phyloP scores from a whole-genome alignment of 2,888 invertebrate species.

The Phytoseiulus persimilis region DNA sequence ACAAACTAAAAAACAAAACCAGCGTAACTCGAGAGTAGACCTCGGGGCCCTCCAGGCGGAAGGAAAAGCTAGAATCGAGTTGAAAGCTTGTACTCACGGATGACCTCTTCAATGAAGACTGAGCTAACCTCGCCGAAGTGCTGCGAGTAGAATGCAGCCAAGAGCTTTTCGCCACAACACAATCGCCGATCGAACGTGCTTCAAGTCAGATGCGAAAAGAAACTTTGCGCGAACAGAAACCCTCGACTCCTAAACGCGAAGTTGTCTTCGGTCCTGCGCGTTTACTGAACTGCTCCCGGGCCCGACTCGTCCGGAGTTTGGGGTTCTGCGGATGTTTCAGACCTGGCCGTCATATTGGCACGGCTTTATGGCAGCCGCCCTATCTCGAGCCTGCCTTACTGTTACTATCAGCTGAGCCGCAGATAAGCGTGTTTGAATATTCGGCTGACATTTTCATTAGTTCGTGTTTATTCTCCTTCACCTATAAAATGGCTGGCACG shows the following conservation, averaged over 20 bases:
- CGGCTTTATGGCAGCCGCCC: slow-evolving; percentile 11
- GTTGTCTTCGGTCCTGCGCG: not conserved
- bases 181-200: too few relatives aligned
- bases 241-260: too few relatives aligned
- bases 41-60: too few relatives aligned
- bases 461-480: not conserved
- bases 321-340: not conserved
- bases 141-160: too few relatives aligned
- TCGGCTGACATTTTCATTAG: not conserved
- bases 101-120: too few relatives aligned
- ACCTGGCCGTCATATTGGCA: slow-evolving; percentile 17
- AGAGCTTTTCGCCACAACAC: too few relatives aligned
- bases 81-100: too few relatives aligned
- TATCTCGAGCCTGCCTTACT: not conserved
- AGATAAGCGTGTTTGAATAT: not conserved
- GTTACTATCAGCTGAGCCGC: not conserved
- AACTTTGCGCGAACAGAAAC: too few relatives aligned
- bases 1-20: not conserved
- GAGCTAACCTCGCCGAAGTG: too few relatives aligned
- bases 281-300: not conserved
- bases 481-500: not conserved
- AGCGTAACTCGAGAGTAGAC: not conserved
- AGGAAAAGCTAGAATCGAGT: too few relatives aligned
- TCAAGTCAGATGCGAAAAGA: too few relatives aligned
- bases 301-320: not conserved